Percentiles rank a stretch among this genome's conserved stretches.
Conservation (phyloP, 1,140 invertebrate genomes). For the Drosophila sechellia region DNA sequence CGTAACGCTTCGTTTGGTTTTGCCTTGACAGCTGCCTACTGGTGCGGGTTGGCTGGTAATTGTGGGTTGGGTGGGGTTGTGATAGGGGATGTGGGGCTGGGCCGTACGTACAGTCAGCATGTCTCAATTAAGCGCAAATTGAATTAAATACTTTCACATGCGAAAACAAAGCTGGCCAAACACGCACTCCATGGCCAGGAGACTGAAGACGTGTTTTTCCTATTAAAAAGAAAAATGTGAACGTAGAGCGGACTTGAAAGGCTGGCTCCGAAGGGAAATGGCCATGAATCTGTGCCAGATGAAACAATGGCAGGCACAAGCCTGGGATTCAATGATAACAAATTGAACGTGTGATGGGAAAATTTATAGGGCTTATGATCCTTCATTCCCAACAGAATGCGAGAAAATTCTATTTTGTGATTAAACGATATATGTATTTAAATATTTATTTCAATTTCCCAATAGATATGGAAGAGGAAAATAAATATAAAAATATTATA, state of each 20-base stretch:
- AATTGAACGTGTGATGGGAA: slow-evolving; percentile 17
- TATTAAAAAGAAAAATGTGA: slow-evolving; percentile 51
- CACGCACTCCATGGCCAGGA: slow-evolving; percentile 34
- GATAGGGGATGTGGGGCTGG: slow-evolving; percentile 12
- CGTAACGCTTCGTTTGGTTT: slow-evolving; percentile 54
- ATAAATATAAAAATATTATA: too few relatives aligned
- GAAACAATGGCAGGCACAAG: slow-evolving; percentile 28
- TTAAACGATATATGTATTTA: not conserved
- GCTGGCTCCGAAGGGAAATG: slow-evolving; percentile 8
- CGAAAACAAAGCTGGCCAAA: slow-evolving; percentile 61
- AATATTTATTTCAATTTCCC: not conserved
- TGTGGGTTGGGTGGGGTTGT: not conserved
- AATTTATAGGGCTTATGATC: slow-evolving; percentile 1
- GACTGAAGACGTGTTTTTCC: slow-evolving; percentile 47
- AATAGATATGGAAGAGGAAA: too few relatives aligned
- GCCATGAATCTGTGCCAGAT: slow-evolving; percentile 29
- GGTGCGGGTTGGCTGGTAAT: not conserved
- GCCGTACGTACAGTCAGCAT: slow-evolving; percentile 45
- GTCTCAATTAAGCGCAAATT: slow-evolving; percentile 66
- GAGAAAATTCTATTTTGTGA: not conserved
- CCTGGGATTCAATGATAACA: slow-evolving; percentile 38
- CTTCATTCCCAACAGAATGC: not conserved
- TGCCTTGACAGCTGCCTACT: slow-evolving; percentile 57
- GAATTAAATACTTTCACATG: slow-evolving; percentile 68
- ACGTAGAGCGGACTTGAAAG: slow-evolving; percentile 21